These are phyloP conservation scores for Oceanodroma tethys DNA, from an alignment of 2,113 vertebrate genomes.

Conservation along the genomic window DNA sequence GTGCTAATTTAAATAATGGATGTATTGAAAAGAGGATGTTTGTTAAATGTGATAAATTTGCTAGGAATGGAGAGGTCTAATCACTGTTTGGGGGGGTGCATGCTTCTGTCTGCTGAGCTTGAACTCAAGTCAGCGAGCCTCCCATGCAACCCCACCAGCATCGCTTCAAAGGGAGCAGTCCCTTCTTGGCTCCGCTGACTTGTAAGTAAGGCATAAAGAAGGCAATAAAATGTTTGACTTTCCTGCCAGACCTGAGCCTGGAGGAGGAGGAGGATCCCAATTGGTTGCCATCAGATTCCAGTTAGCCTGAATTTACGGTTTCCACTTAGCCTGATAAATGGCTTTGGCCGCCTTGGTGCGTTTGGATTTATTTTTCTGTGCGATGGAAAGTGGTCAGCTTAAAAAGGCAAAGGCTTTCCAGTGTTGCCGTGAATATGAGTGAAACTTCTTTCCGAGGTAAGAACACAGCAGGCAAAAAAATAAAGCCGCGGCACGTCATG, in stretches of 20 bases:
- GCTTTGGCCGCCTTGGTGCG: not conserved
- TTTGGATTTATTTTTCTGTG: constrained; percentile 27
- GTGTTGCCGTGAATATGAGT: not conserved
- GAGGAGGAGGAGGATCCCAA: constrained; percentile 46
- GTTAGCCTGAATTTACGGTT: constrained; percentile 48
- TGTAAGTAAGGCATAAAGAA: constrained; percentile 21
- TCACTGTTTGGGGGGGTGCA: not conserved
- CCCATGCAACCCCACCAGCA: not conserved
- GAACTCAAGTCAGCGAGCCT: not conserved
- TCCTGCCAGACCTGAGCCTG: constrained; percentile 40
- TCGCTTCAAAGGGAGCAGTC: not conserved
- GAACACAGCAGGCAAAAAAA: not conserved
- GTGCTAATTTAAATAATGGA: constrained; percentile 60
- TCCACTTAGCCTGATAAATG: constrained; percentile 51
- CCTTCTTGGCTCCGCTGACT: not conserved
- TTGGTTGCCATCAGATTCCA: constrained; percentile 56
- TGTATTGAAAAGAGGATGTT: constrained; percentile 43
- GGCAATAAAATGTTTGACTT: constrained; percentile 26
- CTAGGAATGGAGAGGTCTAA: not conserved
- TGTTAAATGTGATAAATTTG: constrained; percentile 47
- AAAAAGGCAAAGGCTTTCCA: constrained; percentile 16
- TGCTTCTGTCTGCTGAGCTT: not conserved
- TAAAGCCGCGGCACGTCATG: accelerated
- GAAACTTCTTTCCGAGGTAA: not conserved
- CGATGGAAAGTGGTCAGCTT: not conserved